phyloP scores from a whole-genome alignment of 2,888 invertebrate genomes.

The Nezara viridula region DNA sequence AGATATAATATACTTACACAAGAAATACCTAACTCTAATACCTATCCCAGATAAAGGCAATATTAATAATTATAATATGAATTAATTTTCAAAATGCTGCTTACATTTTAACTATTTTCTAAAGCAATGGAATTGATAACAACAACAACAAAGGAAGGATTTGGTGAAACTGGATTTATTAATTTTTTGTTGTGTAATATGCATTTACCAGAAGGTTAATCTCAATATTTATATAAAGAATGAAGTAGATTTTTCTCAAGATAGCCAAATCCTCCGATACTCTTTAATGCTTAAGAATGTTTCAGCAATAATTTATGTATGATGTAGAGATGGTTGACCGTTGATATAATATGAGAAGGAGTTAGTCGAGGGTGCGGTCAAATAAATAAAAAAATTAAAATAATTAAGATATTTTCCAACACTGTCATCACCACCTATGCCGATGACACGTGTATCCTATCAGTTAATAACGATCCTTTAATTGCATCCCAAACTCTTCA shows the following conservation, averaged over 20 bases:
- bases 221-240: neutral
- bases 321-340: no score
- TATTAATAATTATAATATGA: neutral
- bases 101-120: slow-evolving; percentile 19
- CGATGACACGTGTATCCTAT: no score
- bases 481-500: no score
- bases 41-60: neutral
- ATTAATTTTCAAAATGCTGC: no score
- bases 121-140: neutral
- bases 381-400: no score
- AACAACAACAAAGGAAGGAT: neutral
- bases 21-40: slow-evolving; percentile 3
- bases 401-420: no score
- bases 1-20: slow-evolving; percentile 40
- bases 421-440: no score
- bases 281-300: slow-evolving; percentile 22
- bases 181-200: neutral
- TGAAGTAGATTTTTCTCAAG: neutral
- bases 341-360: no score
- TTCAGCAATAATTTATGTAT: slow-evolving; percentile 42
- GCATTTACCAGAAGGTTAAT: neutral
- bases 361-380: no score
- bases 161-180: neutral
- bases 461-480: no score
- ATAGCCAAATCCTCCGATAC: neutral